phyloP scores from a whole-genome alignment of 2,113 vertebrate species.

The Dissostichus mawsoni region DNA sequence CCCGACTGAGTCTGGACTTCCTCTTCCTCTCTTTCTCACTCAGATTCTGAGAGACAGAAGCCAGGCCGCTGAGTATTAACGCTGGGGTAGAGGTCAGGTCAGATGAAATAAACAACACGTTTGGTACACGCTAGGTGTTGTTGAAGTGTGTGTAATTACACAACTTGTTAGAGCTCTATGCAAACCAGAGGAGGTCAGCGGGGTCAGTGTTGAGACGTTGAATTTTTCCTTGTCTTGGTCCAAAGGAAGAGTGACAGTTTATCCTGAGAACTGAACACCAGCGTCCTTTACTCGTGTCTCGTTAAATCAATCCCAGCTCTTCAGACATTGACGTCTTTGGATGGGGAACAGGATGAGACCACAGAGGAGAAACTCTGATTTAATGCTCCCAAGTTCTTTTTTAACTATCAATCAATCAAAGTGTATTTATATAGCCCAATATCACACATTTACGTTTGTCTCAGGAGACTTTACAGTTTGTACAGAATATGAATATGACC shows the following conservation, averaged over 20 bases:
- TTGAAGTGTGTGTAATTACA: constrained; percentile 11
- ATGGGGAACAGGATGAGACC: constrained; percentile 17
- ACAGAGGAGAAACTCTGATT: constrained; percentile 27
- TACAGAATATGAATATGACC: too few relatives aligned
- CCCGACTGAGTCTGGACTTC: constrained; percentile 65
- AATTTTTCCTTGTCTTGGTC: constrained; percentile 32
- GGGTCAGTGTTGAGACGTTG: constrained; percentile 23
- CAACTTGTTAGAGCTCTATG: constrained; percentile 22
- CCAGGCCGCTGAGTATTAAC: constrained; percentile 63
- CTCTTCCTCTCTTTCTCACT: constrained; percentile 21
- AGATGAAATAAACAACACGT: constrained; percentile 49
- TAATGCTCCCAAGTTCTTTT: neutral
- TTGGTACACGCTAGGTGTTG: constrained; percentile 33
- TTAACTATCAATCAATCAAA: too few relatives aligned
- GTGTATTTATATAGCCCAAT: too few relatives aligned
- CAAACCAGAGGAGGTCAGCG: constrained; percentile 5
- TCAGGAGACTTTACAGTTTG: too few relatives aligned
- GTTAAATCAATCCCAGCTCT: constrained; percentile 1
- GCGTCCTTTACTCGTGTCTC: neutral
- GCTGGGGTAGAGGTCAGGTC: constrained; percentile 62
- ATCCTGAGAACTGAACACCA: neutral
- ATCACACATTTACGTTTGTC: too few relatives aligned
- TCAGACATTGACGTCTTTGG: neutral
- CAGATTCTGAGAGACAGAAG: constrained; percentile 66
- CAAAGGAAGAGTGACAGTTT: constrained; percentile 24